These are phyloP conservation scores for Cyanoramphus novaezelandiae DNA, from an alignment of 2,113 vertebrate genomes.

Conservation along the genomic window DNA sequence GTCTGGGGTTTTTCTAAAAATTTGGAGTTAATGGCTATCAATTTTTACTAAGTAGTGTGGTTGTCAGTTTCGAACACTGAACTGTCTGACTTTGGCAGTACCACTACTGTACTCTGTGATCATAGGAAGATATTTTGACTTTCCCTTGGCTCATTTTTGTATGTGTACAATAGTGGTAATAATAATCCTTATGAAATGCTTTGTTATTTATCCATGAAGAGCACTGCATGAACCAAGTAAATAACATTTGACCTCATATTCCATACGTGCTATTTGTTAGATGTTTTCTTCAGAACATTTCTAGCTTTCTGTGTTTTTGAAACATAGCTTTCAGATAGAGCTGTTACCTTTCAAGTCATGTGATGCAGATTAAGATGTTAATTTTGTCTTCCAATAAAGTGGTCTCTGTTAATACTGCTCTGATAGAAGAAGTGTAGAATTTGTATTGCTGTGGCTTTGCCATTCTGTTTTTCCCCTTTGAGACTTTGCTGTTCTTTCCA, in stretches of 20 bases:
- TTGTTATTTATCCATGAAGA: not conserved
- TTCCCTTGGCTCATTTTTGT: not conserved
- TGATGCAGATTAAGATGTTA: not conserved
- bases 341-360: not conserved
- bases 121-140: not conserved
- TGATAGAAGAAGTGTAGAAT: not conserved
- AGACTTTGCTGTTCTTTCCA: constrained; percentile 55
- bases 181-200: not conserved
- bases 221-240: not conserved
- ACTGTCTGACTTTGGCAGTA: not conserved
- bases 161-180: not conserved
- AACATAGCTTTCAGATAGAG: not conserved
- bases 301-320: not conserved
- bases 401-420: not conserved
- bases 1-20: not conserved
- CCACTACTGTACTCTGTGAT: not conserved
- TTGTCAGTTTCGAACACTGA: not conserved
- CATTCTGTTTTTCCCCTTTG: not conserved
- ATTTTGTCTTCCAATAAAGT: not conserved
- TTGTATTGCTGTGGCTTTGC: not conserved
- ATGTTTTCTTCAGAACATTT: not conserved
- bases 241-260: not conserved
- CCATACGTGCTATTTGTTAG: not conserved
- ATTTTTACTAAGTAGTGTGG: not conserved
- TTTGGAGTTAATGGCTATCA: not conserved